These are phyloP conservation scores for Caenorhabditis uteleia DNA, from an alignment of 2,888 invertebrate species.

Conservation along the genomic window DNA sequence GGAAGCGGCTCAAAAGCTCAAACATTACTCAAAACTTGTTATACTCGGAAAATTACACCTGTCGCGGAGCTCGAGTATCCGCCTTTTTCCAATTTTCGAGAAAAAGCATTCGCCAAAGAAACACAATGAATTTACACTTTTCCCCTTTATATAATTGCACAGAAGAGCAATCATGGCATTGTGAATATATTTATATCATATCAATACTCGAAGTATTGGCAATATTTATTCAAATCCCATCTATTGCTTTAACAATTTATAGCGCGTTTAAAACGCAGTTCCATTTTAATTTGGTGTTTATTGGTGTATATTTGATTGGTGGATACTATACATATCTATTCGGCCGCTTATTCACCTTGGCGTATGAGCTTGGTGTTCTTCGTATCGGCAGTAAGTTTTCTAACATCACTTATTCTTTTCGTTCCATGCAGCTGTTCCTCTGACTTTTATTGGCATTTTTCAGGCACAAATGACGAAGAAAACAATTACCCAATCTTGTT, in stretches of 20 bases:
- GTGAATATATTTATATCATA: constrained; percentile 11
- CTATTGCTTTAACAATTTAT: constrained; percentile 12
- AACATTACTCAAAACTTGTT: too few relatives aligned
- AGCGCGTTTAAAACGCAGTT: constrained; percentile 20
- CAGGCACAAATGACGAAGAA: neutral
- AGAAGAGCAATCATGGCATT: constrained; percentile 9
- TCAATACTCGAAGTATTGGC: constrained; percentile 17
- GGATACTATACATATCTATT: constrained; percentile 18
- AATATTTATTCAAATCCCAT: constrained; percentile 13
- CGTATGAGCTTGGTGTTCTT: constrained; percentile 23
- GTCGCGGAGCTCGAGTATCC: too few relatives aligned
- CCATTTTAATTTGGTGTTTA: constrained; percentile 24
- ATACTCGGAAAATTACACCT: too few relatives aligned
- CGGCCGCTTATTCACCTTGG: constrained; percentile 18
- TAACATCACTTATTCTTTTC: neutral
- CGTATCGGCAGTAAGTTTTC: constrained; percentile 1
- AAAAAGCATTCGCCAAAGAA: too few relatives aligned
- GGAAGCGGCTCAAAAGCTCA: too few relatives aligned
- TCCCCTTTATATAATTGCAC: constrained; percentile 17
- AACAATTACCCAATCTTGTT: neutral
- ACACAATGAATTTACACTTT: constrained; percentile 27
- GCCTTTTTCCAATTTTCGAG: too few relatives aligned
- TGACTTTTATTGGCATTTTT: too few relatives aligned
- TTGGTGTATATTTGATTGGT: constrained; percentile 15
- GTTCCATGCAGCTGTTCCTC: too few relatives aligned